Conservation (phyloP, 1,140 invertebrate species). For the Melipona quadrifasciata region DNA sequence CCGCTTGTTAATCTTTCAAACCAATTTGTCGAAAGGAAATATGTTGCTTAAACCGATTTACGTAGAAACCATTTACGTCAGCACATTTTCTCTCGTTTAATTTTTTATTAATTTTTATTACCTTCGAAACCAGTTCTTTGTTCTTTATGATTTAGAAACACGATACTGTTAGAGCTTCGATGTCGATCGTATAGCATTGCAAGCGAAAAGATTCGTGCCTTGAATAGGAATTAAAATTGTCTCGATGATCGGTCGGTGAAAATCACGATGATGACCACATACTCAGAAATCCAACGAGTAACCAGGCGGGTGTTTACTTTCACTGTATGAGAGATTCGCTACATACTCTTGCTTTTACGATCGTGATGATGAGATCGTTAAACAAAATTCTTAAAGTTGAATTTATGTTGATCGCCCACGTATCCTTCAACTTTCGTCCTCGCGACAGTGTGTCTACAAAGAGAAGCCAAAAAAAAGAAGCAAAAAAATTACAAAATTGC, state of each 20-base stretch:
- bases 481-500: neutral
- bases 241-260: neutral
- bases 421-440: neutral
- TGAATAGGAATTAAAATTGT: conserved; percentile 37
- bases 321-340: neutral
- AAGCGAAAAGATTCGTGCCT: conserved; percentile 6
- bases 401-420: neutral
- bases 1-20: neutral
- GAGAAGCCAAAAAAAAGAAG: conserved; percentile 14
- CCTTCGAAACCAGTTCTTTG: neutral
- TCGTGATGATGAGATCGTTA: neutral
- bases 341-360: conserved; percentile 16
- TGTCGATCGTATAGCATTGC: neutral
- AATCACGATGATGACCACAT: conserved; percentile 18
- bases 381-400: neutral
- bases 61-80: neutral
- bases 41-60: neutral
- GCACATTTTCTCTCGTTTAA: neutral
- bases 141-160: neutral
- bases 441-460: too few species aligned
- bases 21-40: neutral
- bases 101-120: neutral
- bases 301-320: conserved; percentile 28
- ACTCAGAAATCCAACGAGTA: conserved; percentile 25
- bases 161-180: neutral